Evolutionary conservation across 2,888 invertebrate genomes (phyloP).

Genomic region (Lathronympha strigana): DNA sequence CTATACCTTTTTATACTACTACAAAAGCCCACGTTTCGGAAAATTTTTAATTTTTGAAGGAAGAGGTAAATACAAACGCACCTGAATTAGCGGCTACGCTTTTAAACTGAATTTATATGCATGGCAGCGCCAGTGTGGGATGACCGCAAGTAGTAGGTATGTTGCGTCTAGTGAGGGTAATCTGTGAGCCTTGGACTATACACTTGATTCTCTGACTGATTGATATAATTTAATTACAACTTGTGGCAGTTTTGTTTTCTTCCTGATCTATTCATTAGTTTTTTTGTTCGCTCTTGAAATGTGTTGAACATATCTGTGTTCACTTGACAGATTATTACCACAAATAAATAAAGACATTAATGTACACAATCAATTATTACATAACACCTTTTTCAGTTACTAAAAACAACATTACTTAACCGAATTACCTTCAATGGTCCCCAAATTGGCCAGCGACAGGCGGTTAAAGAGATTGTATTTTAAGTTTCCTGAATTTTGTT

Average conservation of each 20-base stretch:
- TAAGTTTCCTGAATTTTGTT: conserved; percentile 71
- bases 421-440: conserved; percentile 64
- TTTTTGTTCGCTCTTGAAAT: conserved; percentile 7
- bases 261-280: conserved; percentile 25
- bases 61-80: no score
- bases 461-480: conserved; percentile 64
- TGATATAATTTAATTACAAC: conserved; percentile 70
- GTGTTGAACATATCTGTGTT: background rate
- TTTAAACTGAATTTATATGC: no score
- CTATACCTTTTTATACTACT: no score
- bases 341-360: conserved; percentile 27
- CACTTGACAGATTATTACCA: conserved; percentile 6
- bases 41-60: no score
- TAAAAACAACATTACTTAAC: conserved; percentile 51
- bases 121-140: no score
- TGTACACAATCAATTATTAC: conserved; percentile 4
- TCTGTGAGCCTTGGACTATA: conserved; percentile 64
- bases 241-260: conserved; percentile 28
- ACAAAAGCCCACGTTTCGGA: no score
- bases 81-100: no score
- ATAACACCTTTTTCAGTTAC: conserved; percentile 39
- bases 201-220: conserved; percentile 72
- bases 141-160: no score
- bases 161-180: background rate
- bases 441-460: conserved; percentile 64